phyloP scores from a whole-genome alignment of 1,140 invertebrate species.

The Zaprionus africanus region DNA sequence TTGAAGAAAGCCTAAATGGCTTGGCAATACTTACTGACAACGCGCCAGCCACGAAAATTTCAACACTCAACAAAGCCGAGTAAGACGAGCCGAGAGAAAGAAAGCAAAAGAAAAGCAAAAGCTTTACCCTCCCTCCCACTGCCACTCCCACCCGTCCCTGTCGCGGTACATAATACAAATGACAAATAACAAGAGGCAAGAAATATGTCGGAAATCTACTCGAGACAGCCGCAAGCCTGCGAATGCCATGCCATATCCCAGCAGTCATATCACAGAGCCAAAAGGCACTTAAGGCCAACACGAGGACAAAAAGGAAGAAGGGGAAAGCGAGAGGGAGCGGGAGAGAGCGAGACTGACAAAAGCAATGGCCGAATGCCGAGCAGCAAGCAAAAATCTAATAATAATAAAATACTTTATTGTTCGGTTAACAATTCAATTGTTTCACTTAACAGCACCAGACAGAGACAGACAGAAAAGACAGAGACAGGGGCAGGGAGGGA shows the following conservation, averaged over 20 bases:
- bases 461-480: conserved; percentile 11
- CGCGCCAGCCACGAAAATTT: conserved; percentile 33
- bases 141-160: neutral
- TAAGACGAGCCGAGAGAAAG: neutral
- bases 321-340: no score
- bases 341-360: conserved; percentile 45
- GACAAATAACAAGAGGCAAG: conserved; percentile 74
- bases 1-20: conserved; percentile 72
- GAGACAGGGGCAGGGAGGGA: neutral
- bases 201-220: conserved; percentile 80
- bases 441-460: conserved; percentile 71
- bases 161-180: conserved; percentile 59
- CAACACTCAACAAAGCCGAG: conserved; percentile 48
- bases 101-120: conserved; percentile 24
- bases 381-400: conserved; percentile 77
- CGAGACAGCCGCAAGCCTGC: conserved; percentile 66
- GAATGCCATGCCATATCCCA: conserved; percentile 41
- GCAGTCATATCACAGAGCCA: conserved; percentile 30
- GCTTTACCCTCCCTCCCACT: neutral
- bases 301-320: neutral
- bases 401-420: conserved; percentile 82
- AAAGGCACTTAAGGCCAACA: conserved; percentile 39
- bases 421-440: conserved; percentile 82
- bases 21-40: conserved; percentile 63
- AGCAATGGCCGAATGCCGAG: conserved; percentile 47